Conservation (phyloP, 2,888 invertebrate species). For the Erpobdella octoculata region DNA sequence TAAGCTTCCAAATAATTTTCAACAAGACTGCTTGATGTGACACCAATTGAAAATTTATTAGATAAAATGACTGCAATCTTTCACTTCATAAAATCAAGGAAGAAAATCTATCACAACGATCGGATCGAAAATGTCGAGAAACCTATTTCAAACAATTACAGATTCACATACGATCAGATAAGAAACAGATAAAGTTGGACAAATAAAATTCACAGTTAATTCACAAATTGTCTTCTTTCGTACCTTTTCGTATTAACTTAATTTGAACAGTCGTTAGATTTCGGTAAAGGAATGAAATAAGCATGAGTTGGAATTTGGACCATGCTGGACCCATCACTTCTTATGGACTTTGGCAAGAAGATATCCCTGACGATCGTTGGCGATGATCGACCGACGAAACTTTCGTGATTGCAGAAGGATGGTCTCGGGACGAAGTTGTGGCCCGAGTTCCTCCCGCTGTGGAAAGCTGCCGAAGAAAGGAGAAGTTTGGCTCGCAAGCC, state of each 20-base stretch:
- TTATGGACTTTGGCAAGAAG: slow-evolving; percentile 6
- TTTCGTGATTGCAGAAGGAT: not conserved
- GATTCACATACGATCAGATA: too few relatives aligned
- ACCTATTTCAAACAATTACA: too few relatives aligned
- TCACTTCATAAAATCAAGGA: too few relatives aligned
- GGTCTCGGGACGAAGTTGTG: not conserved
- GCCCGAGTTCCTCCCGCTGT: not conserved
- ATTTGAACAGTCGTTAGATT: not conserved
- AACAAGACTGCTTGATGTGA: too few relatives aligned
- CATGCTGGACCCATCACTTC: not conserved
- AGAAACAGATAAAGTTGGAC: not conserved
- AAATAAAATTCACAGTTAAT: not conserved
- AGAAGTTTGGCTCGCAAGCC: slow-evolving; percentile 11
- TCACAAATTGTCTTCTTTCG: not conserved
- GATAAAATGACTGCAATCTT: too few relatives aligned
- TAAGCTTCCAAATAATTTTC: too few relatives aligned
- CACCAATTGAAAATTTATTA: too few relatives aligned
- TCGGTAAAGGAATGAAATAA: not conserved
- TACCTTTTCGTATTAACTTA: not conserved
- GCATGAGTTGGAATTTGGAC: not conserved
- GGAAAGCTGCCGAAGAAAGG: not conserved
- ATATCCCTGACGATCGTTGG: slow-evolving; percentile 1
- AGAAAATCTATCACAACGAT: too few relatives aligned
- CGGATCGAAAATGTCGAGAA: too few relatives aligned
- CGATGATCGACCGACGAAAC: not conserved